These are phyloP conservation scores for Emesis russula DNA, from an alignment of 2,888 invertebrate species.

Conservation along the genomic window DNA sequence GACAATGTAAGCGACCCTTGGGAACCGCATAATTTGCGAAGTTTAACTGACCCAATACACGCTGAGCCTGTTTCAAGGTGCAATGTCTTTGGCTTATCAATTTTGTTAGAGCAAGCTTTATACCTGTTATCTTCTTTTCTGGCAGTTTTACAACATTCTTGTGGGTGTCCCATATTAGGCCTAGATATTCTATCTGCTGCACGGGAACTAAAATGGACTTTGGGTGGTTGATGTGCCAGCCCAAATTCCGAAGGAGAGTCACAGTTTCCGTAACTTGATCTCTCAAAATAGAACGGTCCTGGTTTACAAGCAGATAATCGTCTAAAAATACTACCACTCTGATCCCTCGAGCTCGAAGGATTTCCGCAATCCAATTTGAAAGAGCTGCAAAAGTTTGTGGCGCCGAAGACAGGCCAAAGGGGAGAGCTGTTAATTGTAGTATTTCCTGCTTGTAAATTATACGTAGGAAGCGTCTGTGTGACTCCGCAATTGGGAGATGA, in stretches of 20 bases:
- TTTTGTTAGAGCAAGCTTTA: constrained; percentile 27
- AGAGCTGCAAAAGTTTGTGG: too few species aligned
- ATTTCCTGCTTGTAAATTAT: constrained; percentile 43
- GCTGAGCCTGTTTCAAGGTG: constrained; percentile 45
- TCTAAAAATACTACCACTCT: constrained; percentile 51
- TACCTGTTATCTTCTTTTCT: constrained; percentile 9
- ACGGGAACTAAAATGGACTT: constrained; percentile 42
- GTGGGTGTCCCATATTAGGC: constrained; percentile 54
- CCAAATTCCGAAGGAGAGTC: constrained; percentile 48
- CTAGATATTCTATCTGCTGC: constrained; percentile 66
- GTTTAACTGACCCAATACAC: constrained; percentile 71
- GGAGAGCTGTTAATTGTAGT: not conserved
- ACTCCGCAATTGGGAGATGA: constrained; percentile 32
- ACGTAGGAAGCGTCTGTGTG: constrained; percentile 46
- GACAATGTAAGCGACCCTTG: constrained; percentile 67
- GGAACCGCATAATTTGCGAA: constrained; percentile 64
- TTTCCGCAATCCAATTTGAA: constrained; percentile 46
- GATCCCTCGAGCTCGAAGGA: constrained; percentile 38
- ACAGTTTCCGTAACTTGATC: constrained; percentile 40
- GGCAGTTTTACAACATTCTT: constrained; percentile 15
- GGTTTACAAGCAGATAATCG: constrained; percentile 55
- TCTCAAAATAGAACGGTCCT: constrained; percentile 24
- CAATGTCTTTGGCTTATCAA: constrained; percentile 13
- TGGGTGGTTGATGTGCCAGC: constrained; percentile 72
- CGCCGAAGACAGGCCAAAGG: too few species aligned